phyloP scores from a whole-genome alignment of 2,797 vertebrate species.

The Chrysocyon brachyurus region DNA sequence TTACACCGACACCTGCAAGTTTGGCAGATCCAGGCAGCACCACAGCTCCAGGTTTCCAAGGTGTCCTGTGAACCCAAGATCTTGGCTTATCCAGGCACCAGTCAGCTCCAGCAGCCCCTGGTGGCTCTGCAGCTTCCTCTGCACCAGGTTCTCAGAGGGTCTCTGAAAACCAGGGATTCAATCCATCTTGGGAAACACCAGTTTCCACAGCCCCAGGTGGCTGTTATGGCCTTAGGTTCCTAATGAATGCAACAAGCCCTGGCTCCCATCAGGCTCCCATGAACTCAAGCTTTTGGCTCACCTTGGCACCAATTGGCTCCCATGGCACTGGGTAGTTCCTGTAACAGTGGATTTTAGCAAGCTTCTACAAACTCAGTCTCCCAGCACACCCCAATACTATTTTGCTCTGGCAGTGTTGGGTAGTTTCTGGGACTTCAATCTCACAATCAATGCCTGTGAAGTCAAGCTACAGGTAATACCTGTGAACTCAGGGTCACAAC shows the following conservation, averaged over 20 bases:
- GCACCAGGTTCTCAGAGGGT: not conserved
- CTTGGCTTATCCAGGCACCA: too few species aligned
- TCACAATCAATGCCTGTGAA: not conserved
- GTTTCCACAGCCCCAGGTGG: not conserved
- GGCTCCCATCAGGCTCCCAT: not conserved
- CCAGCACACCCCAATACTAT: not conserved
- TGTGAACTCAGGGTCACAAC: not conserved
- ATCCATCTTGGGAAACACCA: not conserved
- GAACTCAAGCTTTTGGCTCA: not conserved
- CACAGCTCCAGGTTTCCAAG: not conserved
- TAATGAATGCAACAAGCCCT: not conserved
- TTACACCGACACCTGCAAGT: not conserved
- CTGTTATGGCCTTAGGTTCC: not conserved
- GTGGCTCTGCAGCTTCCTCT: not conserved
- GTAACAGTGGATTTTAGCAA: not conserved
- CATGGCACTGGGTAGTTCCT: not conserved
- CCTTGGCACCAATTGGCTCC: fast-evolving
- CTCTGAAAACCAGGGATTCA: not conserved
- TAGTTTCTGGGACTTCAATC: not conserved
- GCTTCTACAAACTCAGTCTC: not conserved
- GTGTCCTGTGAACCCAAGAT: not conserved
- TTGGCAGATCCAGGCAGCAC: not conserved
- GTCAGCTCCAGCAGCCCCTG: not conserved
- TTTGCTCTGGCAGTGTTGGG: too few species aligned
- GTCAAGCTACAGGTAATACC: not conserved